These are phyloP conservation scores for Aphodius granarius DNA, from an alignment of 2,888 invertebrate species.

Conservation along the genomic window DNA sequence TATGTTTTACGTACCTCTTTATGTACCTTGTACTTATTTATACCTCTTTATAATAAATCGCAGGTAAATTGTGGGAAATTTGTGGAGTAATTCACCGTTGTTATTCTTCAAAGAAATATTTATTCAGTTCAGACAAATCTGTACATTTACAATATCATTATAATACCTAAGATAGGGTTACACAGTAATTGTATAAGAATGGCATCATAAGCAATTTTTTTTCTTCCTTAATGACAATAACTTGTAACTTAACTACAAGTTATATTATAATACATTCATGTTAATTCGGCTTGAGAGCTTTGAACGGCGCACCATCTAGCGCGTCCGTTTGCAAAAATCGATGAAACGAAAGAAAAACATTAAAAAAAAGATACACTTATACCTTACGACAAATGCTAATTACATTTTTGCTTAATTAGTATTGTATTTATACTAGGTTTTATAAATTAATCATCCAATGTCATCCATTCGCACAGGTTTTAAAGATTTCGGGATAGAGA, in stretches of 20 bases:
- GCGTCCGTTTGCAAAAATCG: not conserved
- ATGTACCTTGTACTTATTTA: too few species aligned
- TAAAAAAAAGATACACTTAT: constrained; percentile 33
- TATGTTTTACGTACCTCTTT: too few species aligned
- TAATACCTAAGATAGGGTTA: constrained; percentile 48
- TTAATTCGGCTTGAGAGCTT: constrained; percentile 52
- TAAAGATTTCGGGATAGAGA: constrained; percentile 14
- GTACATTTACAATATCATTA: constrained; percentile 53
- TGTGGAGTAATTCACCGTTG: not conserved
- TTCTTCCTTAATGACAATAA: not conserved
- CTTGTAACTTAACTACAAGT: constrained; percentile 30
- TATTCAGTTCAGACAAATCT: constrained; percentile 58
- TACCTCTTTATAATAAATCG: too few species aligned
- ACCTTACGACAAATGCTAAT: constrained; percentile 30
- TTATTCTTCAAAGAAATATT: constrained; percentile 54
- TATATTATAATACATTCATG: constrained; percentile 45
- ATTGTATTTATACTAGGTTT: constrained; percentile 10
- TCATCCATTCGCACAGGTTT: constrained; percentile 14
- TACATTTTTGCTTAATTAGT: constrained; percentile 21
- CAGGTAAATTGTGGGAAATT: not conserved
- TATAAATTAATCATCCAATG: constrained; percentile 25
- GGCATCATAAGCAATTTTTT: not conserved
- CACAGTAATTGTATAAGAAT: constrained; percentile 50
- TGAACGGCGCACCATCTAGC: constrained; percentile 19
- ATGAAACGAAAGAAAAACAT: not conserved